Evolutionary conservation across 2,797 vertebrate species (phyloP), one percentile per base, ranked within the genome.

Genomic region (Sciurus vulgaris): DNA sequence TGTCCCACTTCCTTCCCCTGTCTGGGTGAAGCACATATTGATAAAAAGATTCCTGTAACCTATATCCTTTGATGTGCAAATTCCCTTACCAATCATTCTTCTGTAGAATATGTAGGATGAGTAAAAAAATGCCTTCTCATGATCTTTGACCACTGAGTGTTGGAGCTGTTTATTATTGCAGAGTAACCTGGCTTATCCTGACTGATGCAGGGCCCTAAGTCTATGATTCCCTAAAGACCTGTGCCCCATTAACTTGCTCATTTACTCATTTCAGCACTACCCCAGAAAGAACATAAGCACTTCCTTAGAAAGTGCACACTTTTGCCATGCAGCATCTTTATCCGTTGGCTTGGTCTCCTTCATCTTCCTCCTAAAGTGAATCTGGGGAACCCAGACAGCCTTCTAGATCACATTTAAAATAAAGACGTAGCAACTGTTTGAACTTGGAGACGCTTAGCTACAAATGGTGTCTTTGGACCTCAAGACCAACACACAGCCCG

Each of bases 311-410:
- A 33, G 20, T 33, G 5, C 28, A 44, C 2, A 38, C 22, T 20
- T 49, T 96, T 97, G 95, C 95, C 96, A 94, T 47, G 18, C 78
- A 26, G 79, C 78, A 96, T 97, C 87, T 94, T 88, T 41, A 93
- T 96, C 51, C 30, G 5, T 22, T 59, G 35, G 92, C 92, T 92
- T 69, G 96, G 84, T 97, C 97, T 94, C 86, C 70, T 95, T 96
- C 89, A 93, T 95, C 86, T 94, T 97, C 93, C 6, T 67, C 3
- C n/a, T 76, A 17, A 28, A 18, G 12, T 59, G 28, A 47, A 18
- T 38, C 4, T 38, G 12, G 8, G 65, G 7, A 78, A 26, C 44
- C 78, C 28, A 72, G 30, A 33, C 3, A 8, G 2, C 11, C 3
- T 69, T 54, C 20, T 12, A 14, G 38, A 33, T 47, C 17, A 69